Conservation (phyloP, 2,113 vertebrate species). For the Zosterops hypoxanthus region DNA sequence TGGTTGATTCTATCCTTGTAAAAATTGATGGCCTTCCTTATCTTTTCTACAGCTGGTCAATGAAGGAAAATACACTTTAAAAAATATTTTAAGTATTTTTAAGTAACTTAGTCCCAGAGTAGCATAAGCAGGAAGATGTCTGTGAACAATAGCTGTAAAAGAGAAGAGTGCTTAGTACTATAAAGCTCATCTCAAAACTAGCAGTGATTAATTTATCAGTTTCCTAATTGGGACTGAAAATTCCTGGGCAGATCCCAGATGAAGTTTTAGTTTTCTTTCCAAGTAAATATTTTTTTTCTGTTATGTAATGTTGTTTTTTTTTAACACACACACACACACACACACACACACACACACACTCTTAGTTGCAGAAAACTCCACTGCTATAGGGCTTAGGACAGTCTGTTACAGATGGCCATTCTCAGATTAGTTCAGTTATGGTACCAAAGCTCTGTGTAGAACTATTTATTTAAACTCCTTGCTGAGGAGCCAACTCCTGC, state of each 20-base stretch:
- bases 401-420: background rate
- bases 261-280: background rate
- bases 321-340: rapidly evolving
- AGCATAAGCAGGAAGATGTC: background rate
- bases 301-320: background rate
- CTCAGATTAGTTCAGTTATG: background rate
- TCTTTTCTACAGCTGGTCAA: background rate
- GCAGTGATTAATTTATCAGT: background rate
- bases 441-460: background rate
- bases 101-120: background rate
- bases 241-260: background rate
- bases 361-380: background rate
- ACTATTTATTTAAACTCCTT: background rate
- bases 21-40: background rate
- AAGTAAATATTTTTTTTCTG: background rate
- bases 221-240: background rate
- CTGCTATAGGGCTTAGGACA: background rate
- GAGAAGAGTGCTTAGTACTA: background rate
- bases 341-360: too few relatives aligned
- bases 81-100: too few relatives aligned
- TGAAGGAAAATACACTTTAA: background rate
- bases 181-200: background rate
- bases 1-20: background rate
- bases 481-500: background rate
- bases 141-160: background rate